Base-by-base conservation (phyloP, 2,888 invertebrate species). In the Drosophila vallismaia region DNA sequence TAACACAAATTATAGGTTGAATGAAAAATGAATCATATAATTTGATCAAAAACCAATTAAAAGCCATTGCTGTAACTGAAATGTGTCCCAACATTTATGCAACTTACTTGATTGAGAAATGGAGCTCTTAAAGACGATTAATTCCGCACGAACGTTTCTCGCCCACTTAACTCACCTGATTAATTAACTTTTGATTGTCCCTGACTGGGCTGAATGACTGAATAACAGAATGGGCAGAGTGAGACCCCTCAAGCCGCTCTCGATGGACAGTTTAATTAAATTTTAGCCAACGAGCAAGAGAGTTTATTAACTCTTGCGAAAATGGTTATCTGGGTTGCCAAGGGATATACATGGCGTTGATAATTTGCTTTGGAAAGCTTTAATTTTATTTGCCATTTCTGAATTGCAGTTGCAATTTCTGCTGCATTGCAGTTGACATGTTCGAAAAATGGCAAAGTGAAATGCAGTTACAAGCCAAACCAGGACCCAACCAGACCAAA, bases 371-470 rank as follows among this genome's bases (percentile, higher is more conserved):
- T 60, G 73, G 80, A 79, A 69, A 80, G 78, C 87, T 82, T 82
- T 82, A 82, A 82, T 82, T 86, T 80, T 81, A 82, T 82, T 82
- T 75, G 64, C 81, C 67, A 66, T 66, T 72, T 77, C 77, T 86
- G 78, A 73, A 76, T 84, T 82, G 80, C 81, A 77, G 81, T 71
- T 74, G 81, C 74, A 72, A 72, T 86, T 82, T 71, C 67, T 69
- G 74, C 87, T 80, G 87, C 78, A 86, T 67, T 82, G 81, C 87
- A 86, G 77, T 58, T 86, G 87, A 84, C 81, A 74, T 86, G 84
- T 73, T 71, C 64, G 66, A 48, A 71, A 83, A 70, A 66, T 71
- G 72, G 45, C 49, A 70, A 83, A 79, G 69, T 73, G 49, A 59
- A 55, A 64, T 46, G 40, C 72, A 55, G 53, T 54, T 64, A 58